Conservation (phyloP, 2,888 invertebrate genomes). For the Mythimna albipuncta region DNA sequence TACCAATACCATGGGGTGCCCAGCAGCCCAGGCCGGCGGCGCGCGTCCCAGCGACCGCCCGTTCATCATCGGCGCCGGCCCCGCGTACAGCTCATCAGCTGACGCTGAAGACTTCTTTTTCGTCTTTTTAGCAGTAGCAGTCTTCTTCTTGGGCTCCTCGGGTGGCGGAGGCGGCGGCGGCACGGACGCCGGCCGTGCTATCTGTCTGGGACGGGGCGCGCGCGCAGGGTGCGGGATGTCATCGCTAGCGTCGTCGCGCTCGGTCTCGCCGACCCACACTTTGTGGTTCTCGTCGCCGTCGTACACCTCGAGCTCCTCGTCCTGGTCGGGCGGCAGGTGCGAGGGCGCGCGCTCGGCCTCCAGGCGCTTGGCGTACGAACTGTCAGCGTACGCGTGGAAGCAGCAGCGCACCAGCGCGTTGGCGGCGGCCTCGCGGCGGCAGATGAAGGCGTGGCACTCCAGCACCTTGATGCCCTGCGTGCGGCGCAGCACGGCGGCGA, state of each 20-base stretch:
- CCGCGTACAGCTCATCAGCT: constrained; percentile 91
- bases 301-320: constrained; percentile 95
- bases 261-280: constrained; percentile 96
- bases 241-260: constrained; percentile 94
- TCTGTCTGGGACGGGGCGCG: constrained; percentile 95
- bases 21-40: constrained; percentile 85
- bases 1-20: constrained; percentile 88
- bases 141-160: constrained; percentile 92
- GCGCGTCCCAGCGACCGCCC: constrained; percentile 86
- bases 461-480: constrained; percentile 99
- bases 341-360: constrained; percentile 91
- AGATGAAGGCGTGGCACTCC: constrained; percentile 99
- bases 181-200: constrained; percentile 94
- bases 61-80: constrained; percentile 85
- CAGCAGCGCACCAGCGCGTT: constrained; percentile 99
- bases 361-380: constrained; percentile 96
- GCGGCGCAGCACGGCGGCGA: constrained; percentile 98
- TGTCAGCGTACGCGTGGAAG: constrained; percentile 99
- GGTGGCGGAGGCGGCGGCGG: constrained; percentile 95
- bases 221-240: constrained; percentile 91
- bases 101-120: constrained; percentile 91
- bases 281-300: constrained; percentile 98
- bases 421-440: constrained; percentile 98
- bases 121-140: constrained; percentile 86
- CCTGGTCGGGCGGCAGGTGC: constrained; percentile 83